Percentiles rank a stretch among this genome's conserved stretches.
Evolutionary conservation across 1,140 invertebrate species (phyloP).

Genomic region (Leptinotarsa lineolata): DNA sequence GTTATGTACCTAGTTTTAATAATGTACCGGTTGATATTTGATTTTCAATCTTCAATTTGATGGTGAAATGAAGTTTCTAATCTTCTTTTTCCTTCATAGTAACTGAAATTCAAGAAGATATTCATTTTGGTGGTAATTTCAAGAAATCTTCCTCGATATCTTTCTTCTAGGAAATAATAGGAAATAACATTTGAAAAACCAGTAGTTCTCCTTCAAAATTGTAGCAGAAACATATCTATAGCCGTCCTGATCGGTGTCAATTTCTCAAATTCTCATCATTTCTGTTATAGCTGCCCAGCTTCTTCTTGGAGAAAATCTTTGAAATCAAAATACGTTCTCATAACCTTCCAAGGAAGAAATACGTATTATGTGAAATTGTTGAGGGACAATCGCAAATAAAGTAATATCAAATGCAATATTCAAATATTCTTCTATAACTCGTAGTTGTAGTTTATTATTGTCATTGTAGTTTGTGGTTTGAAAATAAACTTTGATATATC

Average conservation of each 20-base stretch:
- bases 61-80: too few species aligned
- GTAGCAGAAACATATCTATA: conserved; percentile 26
- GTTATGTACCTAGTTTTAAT: too few species aligned
- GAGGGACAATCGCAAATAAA: conserved; percentile 27
- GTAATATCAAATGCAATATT: conserved; percentile 20
- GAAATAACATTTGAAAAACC: too few species aligned
- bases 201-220: too few species aligned
- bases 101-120: too few species aligned
- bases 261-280: conserved; percentile 9
- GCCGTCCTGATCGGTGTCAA: conserved; percentile 21
- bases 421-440: conserved; percentile 16
- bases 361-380: conserved; percentile 22
- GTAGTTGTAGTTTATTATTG: background rate
- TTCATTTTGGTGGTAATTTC: too few species aligned
- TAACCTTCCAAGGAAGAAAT: background rate
- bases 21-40: too few species aligned
- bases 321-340: conserved; percentile 24
- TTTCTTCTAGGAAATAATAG: too few species aligned
- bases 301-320: conserved; percentile 23
- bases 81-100: too few species aligned
- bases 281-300: conserved; percentile 28
- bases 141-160: too few species aligned
- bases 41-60: too few species aligned
- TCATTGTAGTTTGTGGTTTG: conserved; percentile 1
- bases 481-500: conserved; percentile 11